Conservation (phyloP, 1,140 invertebrate genomes). For the Hylaeus volcanicus region DNA sequence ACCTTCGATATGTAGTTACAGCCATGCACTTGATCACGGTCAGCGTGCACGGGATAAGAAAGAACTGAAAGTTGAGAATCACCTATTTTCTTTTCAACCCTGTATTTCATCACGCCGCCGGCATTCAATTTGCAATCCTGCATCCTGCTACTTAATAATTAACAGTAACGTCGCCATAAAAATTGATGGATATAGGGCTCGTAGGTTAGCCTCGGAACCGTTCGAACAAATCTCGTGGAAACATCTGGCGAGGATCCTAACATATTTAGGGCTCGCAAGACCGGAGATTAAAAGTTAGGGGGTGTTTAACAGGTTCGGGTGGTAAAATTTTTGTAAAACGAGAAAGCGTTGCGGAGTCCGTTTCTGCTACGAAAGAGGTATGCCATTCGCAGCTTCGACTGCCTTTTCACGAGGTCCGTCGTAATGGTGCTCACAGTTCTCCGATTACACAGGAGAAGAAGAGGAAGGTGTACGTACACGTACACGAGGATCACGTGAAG, state of each 20-base stretch:
- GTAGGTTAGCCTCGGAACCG: too few relatives aligned
- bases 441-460: constrained; percentile 66
- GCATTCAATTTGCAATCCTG: too few relatives aligned
- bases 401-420: constrained; percentile 54
- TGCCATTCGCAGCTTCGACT: constrained; percentile 53
- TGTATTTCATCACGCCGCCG: too few relatives aligned
- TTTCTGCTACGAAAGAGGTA: constrained; percentile 30
- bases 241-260: neutral
- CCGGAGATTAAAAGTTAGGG: neutral
- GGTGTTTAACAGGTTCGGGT: constrained; percentile 53
- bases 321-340: constrained; percentile 59
- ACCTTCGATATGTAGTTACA: constrained; percentile 12
- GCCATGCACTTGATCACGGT: neutral
- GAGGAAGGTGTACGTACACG: constrained; percentile 55
- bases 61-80: neutral
- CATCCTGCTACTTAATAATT: too few relatives aligned
- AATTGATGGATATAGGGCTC: too few relatives aligned
- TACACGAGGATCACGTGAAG: constrained; percentile 63
- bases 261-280: neutral
- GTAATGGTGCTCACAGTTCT: constrained; percentile 71
- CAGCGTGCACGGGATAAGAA: too few relatives aligned
- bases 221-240: too few relatives aligned
- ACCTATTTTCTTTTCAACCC: too few relatives aligned
- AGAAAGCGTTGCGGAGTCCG: constrained; percentile 38
- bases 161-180: too few relatives aligned